Percentiles rank a stretch among this genome's conserved stretches.
Conservation (phyloP, 2,113 vertebrate species). For the Ceyx margarethae region DNA sequence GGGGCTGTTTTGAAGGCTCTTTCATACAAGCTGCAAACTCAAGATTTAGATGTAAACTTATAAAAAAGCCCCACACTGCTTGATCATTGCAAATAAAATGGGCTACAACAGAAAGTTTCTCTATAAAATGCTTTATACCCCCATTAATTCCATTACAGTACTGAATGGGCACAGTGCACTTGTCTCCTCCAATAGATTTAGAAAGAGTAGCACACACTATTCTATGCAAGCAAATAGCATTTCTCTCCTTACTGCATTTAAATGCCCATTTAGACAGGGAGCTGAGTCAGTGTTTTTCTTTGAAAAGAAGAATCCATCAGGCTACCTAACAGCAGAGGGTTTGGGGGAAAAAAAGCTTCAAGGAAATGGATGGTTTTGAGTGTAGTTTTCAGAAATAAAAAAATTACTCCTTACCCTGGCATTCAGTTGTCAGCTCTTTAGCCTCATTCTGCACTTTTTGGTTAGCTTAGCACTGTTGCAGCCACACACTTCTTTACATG, state of each 20-base stretch:
- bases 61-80: too few species aligned
- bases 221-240: neutral
- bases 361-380: constrained; percentile 6
- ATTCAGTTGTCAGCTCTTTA: neutral
- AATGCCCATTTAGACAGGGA: constrained; percentile 32
- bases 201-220: neutral
- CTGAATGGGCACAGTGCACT: neutral
- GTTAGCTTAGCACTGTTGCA: neutral
- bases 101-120: neutral
- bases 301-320: constrained; percentile 62
- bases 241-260: constrained; percentile 20
- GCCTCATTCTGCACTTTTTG: neutral
- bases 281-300: constrained; percentile 47
- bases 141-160: neutral
- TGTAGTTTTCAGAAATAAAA: neutral
- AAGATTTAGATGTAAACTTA: neutral
- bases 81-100: neutral
- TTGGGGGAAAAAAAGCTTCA: constrained; percentile 8
- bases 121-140: neutral
- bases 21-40: neutral
- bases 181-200: neutral
- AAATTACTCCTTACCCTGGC: neutral
- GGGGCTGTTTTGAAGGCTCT: neutral
- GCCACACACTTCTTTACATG: too few species aligned
- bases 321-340: neutral